Conservation (phyloP, 1,140 invertebrate genomes). For the Papilio polytes region DNA sequence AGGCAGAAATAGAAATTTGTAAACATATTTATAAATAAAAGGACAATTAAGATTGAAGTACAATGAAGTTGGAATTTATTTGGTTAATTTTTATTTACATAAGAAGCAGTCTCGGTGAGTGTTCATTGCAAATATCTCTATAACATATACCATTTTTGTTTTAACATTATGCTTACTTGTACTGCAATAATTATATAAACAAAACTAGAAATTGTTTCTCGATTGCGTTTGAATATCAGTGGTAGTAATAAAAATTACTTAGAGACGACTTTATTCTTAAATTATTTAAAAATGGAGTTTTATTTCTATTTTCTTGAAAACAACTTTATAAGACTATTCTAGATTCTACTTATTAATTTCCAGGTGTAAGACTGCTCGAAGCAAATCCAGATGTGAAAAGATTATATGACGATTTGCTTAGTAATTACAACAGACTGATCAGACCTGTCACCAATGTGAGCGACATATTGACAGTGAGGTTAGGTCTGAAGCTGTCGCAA, state of each 20-base stretch:
- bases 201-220: neutral
- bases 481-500: constrained; percentile 97
- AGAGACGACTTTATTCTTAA: neutral
- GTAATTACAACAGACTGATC: constrained; percentile 98
- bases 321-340: neutral
- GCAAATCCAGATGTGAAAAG: constrained; percentile 96
- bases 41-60: constrained; percentile 41
- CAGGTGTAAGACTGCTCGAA: constrained; percentile 83
- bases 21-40: constrained; percentile 53
- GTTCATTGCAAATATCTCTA: neutral
- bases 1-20: constrained; percentile 38
- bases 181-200: neutral
- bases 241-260: neutral
- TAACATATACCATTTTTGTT: neutral
- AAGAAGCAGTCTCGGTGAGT: constrained; percentile 62
- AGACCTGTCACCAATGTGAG: constrained; percentile 97
- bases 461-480: constrained; percentile 95
- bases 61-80: constrained; percentile 62
- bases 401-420: constrained; percentile 95
- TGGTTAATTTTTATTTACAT: constrained; percentile 54
- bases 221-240: neutral
- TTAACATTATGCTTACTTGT: neutral
- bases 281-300: too few relatives aligned
- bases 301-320: neutral
- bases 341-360: constrained; percentile 45